A percentile compares a stretch with the other conserved stretches of the same genome.
phyloP scores from a whole-genome alignment of 2,888 invertebrate species.

The Megastigmus dorsalis region DNA sequence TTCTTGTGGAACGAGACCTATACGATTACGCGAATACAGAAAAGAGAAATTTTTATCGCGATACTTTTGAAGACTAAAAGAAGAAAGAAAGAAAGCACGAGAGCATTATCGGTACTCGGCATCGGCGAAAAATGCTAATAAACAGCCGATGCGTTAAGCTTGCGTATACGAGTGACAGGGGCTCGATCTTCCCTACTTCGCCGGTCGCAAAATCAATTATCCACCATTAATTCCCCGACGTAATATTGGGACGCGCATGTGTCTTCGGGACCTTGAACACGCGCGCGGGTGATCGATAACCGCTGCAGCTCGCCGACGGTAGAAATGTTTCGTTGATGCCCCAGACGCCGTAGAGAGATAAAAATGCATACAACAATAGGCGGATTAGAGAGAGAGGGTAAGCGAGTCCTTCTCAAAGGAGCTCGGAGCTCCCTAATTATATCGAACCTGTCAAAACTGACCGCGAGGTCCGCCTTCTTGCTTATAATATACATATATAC shows the following conservation, averaged over 20 bases:
- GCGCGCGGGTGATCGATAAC: slow-evolving; percentile 34
- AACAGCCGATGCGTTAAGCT: neutral
- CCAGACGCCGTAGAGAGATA: too few species aligned
- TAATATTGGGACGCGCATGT: neutral
- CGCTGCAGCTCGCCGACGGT: neutral
- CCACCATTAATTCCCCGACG: slow-evolving; percentile 9
- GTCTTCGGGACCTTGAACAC: too few species aligned
- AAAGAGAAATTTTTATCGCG: too few species aligned
- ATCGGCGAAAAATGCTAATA: slow-evolving; percentile 6
- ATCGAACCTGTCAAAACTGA: slow-evolving; percentile 58
- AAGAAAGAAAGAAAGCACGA: too few species aligned
- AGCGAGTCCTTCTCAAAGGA: slow-evolving; percentile 49
- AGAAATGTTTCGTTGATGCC: neutral
- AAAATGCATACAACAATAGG: slow-evolving; percentile 10
- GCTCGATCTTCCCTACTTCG: neutral
- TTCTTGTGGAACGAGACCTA: too few species aligned
- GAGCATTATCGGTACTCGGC: too few species aligned
- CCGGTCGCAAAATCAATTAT: slow-evolving; percentile 38
- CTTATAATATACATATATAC: neutral
- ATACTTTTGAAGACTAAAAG: too few species aligned
- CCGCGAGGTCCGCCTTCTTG: slow-evolving; percentile 51
- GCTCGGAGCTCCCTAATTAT: slow-evolving; percentile 58
- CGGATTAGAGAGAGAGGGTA: neutral
- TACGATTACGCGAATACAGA: too few species aligned
- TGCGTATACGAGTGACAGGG: neutral